Evolutionary conservation across 2,797 vertebrate species (phyloP).

Genomic region (Decapterus maruadsi): DNA sequence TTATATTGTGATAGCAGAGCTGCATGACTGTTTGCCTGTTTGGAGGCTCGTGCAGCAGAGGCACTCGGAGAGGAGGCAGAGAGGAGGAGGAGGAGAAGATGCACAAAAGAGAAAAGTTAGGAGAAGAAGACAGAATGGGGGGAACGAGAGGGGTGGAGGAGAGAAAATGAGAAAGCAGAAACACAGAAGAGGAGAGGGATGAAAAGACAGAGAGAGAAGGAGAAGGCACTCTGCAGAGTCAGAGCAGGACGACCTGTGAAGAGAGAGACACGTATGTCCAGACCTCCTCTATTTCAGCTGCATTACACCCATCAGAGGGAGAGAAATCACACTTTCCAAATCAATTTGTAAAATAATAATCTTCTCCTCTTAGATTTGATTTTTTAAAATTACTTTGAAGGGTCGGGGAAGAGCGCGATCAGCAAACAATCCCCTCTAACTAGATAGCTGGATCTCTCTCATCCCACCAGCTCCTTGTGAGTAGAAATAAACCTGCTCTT

Average conservation of each 20-base stretch:
- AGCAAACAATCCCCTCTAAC: slow-evolving; percentile 38
- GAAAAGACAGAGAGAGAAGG: slow-evolving; percentile 8
- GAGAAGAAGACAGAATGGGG: slow-evolving; percentile 21
- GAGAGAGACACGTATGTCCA: slow-evolving; percentile 26
- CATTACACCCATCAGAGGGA: slow-evolving; percentile 27
- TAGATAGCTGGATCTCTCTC: slow-evolving; percentile 6
- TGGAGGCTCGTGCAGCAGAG: slow-evolving; percentile 64
- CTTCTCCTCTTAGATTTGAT: slow-evolving; percentile 37
- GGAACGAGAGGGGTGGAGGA: slow-evolving; percentile 13
- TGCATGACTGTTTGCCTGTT: slow-evolving; percentile 71
- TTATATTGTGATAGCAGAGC: slow-evolving; percentile 80
- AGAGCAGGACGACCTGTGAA: slow-evolving; percentile 50
- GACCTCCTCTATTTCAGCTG: slow-evolving; percentile 20
- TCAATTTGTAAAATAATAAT: slow-evolving; percentile 43
- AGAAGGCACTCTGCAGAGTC: slow-evolving; percentile 8
- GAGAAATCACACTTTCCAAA: slow-evolving; percentile 25
- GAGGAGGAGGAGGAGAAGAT: slow-evolving; percentile 8
- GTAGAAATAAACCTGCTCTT: slow-evolving; percentile 23
- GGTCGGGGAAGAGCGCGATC: slow-evolving; percentile 29
- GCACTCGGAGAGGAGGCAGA: slow-evolving; percentile 28
- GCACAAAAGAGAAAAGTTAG: slow-evolving; percentile 47
- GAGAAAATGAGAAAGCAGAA: slow-evolving; percentile 27
- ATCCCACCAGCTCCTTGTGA: slow-evolving; percentile 14
- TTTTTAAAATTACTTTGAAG: slow-evolving; percentile 25
- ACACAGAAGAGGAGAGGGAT: slow-evolving; percentile 11